Base-by-base conservation (phyloP, 64 coral and sea anemone species). In the Trachythela sp. region DNA sequence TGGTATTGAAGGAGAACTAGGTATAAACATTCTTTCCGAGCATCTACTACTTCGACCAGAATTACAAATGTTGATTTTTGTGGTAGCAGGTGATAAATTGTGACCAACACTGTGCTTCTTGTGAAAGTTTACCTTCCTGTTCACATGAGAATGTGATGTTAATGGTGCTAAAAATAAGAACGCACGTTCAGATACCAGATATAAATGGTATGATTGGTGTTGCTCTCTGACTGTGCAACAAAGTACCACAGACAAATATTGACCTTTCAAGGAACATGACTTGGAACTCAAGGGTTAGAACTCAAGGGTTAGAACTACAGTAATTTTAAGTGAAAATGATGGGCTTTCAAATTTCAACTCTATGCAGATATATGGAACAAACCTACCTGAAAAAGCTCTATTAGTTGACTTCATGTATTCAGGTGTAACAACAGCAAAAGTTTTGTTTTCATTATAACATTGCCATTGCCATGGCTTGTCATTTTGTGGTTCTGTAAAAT, bases 1-100 rank as follows among this genome's bases (percentile, higher is more conserved):
- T 59, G 95, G 83, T 87, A 98, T 98, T 6, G 95, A 98, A 8
- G 93, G 87, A 8, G 95, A 86, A 24, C 64, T 91, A 33, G 90
- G 71, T 32, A 94, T 20, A 94, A 98, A 18, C 67, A 64, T 83
- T 91, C 85, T n/a, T 89, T 86, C 0, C 13, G 76, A 32, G 48
- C 42, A 72, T 75, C 49, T 33, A 29, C 32, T 49, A 6, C 67
- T 13, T 89, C 8, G 17, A 72, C 8, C 13, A 10, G 22, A 24
- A 77, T 56, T 84, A 60, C 91, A 49, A 88, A 32, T 70, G 83
- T 36, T 37, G 36, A 60, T 83, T 91, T 13, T 43, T 34, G 15
- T 43, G 29, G 64, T 80, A 77, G 83, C 67, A 77, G 51, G 32
- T 2, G 54, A 59, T 77, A 35, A 2, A 77, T 5, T 32, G 71